These are phyloP conservation scores for Gymnarchus niloticus DNA, from an alignment of 2,113 vertebrate genomes.

Conservation along the genomic window DNA sequence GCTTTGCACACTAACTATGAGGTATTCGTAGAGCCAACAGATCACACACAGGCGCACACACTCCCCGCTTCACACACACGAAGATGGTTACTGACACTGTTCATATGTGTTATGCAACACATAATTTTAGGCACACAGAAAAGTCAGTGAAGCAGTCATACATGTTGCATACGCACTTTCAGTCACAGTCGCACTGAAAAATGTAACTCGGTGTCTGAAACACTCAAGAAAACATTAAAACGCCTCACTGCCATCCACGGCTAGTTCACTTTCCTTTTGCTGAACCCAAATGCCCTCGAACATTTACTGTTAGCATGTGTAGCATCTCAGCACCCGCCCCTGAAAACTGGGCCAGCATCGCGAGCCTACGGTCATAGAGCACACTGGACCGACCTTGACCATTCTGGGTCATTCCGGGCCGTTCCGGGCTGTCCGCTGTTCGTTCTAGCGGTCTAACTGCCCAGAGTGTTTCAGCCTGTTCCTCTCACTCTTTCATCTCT, in stretches of 20 bases:
- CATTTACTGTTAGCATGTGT: not conserved
- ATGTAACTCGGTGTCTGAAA: not conserved
- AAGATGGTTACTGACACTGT: not conserved
- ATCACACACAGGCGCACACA: not conserved
- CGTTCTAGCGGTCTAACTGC: not conserved
- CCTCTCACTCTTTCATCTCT: not conserved
- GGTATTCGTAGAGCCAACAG: constrained; percentile 9
- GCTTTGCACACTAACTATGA: constrained; percentile 17
- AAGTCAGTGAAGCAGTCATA: not conserved
- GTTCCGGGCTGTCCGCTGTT: not conserved
- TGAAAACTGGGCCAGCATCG: not conserved
- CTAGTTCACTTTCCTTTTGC: not conserved
- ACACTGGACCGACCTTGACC: no score
- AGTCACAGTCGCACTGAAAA: not conserved
- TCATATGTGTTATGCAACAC: not conserved
- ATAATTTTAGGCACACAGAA: not conserved
- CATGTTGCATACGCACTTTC: not conserved
- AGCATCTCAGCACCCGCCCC: not conserved
- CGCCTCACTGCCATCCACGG: not conserved
- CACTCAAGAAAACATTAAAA: not conserved
- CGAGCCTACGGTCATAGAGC: not conserved
- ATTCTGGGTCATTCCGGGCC: no score
- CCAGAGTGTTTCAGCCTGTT: not conserved
- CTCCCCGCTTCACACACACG: not conserved
- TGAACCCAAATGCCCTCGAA: not conserved